These are phyloP conservation scores for Aptenodytes patagonicus DNA, from an alignment of 2,113 vertebrate genomes.

Conservation along the genomic window DNA sequence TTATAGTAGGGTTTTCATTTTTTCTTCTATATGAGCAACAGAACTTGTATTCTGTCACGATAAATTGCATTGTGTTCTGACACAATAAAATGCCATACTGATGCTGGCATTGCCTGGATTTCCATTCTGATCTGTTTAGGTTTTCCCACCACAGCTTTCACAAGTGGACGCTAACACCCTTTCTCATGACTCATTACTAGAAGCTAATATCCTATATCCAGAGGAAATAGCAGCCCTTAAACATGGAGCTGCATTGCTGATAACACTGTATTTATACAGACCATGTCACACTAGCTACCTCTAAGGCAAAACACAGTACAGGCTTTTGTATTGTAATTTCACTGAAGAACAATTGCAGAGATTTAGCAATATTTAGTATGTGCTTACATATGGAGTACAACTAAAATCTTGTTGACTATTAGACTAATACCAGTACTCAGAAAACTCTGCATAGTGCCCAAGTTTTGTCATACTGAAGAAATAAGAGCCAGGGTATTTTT, in stretches of 20 bases:
- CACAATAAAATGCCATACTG: neutral
- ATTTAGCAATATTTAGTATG: neutral
- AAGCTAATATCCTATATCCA: neutral
- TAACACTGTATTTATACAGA: neutral
- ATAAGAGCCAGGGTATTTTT: neutral
- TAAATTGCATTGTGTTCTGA: neutral
- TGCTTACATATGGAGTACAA: neutral
- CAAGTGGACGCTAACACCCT: neutral
- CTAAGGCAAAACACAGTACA: neutral
- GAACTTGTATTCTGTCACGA: neutral
- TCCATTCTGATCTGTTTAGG: neutral
- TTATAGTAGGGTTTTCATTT: neutral
- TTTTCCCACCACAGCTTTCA: neutral
- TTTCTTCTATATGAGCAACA: neutral
- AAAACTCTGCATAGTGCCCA: neutral
- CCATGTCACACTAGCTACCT: neutral
- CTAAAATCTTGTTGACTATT: neutral
- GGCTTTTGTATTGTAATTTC: neutral
- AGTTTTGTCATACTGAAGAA: neutral
- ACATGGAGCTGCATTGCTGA: neutral
- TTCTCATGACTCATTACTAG: neutral
- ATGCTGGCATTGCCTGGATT: neutral
- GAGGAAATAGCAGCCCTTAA: neutral
- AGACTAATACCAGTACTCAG: neutral
- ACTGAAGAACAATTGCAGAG: neutral